Percentiles rank a stretch among this genome's conserved stretches.
These are phyloP conservation scores for Poicephalus meyeri DNA, from an alignment of 2,113 vertebrate genomes.

Conservation along the genomic window DNA sequence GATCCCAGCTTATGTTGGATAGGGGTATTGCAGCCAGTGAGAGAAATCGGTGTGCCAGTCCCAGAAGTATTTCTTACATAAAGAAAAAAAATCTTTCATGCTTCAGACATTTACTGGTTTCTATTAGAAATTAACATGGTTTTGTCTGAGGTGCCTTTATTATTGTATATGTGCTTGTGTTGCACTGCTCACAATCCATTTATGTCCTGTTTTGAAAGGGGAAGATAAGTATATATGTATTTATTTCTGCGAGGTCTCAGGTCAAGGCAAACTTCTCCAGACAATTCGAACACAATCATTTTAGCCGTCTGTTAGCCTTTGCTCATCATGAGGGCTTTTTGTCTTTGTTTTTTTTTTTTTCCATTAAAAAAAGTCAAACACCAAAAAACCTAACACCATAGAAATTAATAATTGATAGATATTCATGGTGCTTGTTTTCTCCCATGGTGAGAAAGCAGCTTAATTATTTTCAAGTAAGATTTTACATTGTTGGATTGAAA, in stretches of 20 bases:
- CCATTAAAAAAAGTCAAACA: neutral
- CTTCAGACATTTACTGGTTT: neutral
- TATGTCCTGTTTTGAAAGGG: neutral
- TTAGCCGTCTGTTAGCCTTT: neutral
- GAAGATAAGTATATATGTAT: neutral
- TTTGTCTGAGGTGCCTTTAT: neutral
- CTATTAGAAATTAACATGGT: neutral
- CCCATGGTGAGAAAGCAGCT: neutral
- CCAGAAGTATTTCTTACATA: neutral
- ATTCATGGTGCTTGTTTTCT: neutral
- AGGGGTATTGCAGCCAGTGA: rapidly evolving
- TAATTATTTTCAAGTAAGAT: conserved; percentile 32
- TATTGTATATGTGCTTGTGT: neutral
- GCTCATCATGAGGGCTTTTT: neutral
- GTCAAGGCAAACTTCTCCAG: neutral
- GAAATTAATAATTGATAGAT: neutral
- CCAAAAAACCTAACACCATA: neutral
- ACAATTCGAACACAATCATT: neutral
- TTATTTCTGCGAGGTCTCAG: neutral
- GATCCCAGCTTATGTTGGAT: too few species aligned
- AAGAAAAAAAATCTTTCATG: neutral
- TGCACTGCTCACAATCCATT: neutral
- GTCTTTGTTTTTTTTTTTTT: rapidly evolving
- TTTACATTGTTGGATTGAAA: conserved; percentile 3
- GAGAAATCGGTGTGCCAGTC: neutral